Percentiles rank a stretch among this genome's conserved stretches.
These are phyloP conservation scores for Schlechtendalia chinensis DNA, from an alignment of 1,140 invertebrate species.

Conservation along the genomic window DNA sequence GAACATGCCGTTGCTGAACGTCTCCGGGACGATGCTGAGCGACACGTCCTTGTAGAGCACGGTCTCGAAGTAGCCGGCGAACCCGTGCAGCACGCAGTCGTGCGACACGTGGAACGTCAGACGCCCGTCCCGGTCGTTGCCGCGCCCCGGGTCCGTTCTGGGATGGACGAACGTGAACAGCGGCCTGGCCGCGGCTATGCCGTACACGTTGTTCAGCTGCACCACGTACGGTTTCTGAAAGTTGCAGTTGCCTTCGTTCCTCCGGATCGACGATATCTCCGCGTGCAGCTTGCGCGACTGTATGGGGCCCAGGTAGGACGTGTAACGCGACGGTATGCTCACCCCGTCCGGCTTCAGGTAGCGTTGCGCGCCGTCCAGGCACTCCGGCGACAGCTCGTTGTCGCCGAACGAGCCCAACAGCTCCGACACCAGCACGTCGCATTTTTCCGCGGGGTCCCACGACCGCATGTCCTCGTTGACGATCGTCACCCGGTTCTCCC, in stretches of 20 bases:
- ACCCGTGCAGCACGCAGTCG: conserved; percentile 84
- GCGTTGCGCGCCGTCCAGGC: conserved; percentile 89
- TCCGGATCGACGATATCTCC: conserved; percentile 62
- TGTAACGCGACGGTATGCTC: conserved; percentile 88
- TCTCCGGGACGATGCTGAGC: conserved; percentile 85
- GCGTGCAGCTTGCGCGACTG: conserved; percentile 75
- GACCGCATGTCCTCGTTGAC: conserved; percentile 89
- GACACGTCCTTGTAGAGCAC: conserved; percentile 79
- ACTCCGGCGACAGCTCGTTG: conserved; percentile 98
- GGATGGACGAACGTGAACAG: conserved; percentile 91
- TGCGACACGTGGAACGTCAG: conserved; percentile 70
- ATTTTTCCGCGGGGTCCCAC: conserved; percentile 73
- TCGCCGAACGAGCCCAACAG: conserved; percentile 96
- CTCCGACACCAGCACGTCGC: conserved; percentile 96
- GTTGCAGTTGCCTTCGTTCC: conserved; percentile 62
- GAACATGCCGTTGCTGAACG: conserved; percentile 87
- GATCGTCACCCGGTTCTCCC: conserved; percentile 73
- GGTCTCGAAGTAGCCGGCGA: conserved; percentile 93
- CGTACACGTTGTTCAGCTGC: conserved; percentile 84
- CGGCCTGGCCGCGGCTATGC: conserved; percentile 70
- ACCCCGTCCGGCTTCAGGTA: conserved; percentile 87
- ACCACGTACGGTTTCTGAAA: conserved; percentile 92
- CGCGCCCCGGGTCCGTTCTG: conserved; percentile 61
- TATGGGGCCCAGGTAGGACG: conserved; percentile 85
- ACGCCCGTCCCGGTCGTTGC: conserved; percentile 74